A percentile compares a stretch with the other conserved stretches of the same genome.
Evolutionary conservation across 2,797 vertebrate species (phyloP).

Genomic region (Gallinago solitaria): DNA sequence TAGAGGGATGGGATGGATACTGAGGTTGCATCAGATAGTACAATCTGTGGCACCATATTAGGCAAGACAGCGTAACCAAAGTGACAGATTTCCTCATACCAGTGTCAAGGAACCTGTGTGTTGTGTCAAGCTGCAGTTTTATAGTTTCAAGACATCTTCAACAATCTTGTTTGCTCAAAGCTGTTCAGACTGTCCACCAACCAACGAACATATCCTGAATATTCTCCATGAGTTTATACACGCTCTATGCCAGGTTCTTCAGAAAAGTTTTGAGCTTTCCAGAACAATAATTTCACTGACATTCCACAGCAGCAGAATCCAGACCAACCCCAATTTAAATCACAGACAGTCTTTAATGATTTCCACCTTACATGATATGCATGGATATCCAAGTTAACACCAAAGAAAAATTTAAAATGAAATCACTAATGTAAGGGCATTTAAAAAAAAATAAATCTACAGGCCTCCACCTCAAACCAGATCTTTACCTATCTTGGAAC

Average conservation of each 20-base stretch:
- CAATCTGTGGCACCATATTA: background rate
- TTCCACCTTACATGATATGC: background rate
- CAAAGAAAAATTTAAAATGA: background rate
- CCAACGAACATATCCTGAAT: background rate
- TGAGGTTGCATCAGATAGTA: background rate
- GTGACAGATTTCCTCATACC: conserved; percentile 11
- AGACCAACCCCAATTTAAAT: background rate
- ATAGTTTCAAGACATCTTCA: background rate
- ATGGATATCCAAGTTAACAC: background rate
- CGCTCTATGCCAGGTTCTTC: background rate
- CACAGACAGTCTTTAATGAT: background rate
- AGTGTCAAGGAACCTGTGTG: background rate
- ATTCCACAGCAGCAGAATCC: background rate
- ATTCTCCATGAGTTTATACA: background rate
- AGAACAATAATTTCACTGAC: background rate
- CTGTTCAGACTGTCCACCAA: background rate
- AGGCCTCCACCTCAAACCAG: background rate
- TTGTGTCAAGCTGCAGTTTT: conserved; percentile 1
- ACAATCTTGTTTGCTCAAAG: background rate
- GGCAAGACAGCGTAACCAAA: background rate
- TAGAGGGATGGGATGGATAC: background rate
- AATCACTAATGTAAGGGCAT: background rate
- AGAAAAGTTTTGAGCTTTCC: background rate
- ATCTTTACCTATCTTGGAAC: background rate
- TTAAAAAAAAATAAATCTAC: background rate